These are phyloP conservation scores for Medauroidea extradentata DNA, from an alignment of 1,140 invertebrate genomes.

Conservation along the genomic window DNA sequence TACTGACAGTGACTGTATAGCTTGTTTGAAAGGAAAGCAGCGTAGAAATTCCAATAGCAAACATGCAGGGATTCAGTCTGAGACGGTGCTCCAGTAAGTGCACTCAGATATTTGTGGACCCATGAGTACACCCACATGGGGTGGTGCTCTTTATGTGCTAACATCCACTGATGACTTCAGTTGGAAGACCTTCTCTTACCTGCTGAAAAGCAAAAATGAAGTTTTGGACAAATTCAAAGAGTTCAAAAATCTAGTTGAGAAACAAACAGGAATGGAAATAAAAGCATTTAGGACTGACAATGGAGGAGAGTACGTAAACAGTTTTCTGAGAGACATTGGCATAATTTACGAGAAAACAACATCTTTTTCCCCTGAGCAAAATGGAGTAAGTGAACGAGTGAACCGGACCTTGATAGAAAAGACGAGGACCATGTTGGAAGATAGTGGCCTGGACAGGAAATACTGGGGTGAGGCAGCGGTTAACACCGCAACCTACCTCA, in stretches of 20 bases:
- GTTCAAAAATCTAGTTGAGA: slow-evolving; percentile 28
- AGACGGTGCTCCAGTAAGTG: slow-evolving; percentile 39
- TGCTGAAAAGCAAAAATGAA: slow-evolving; percentile 41
- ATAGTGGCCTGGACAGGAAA: slow-evolving; percentile 10
- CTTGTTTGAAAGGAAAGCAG: slow-evolving; percentile 32
- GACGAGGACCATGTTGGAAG: slow-evolving; percentile 37
- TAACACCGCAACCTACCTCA: too few relatives aligned
- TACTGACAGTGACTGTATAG: slow-evolving; percentile 22
- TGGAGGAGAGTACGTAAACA: slow-evolving; percentile 23
- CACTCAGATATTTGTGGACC: slow-evolving; percentile 44
- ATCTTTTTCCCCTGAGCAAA: slow-evolving; percentile 46
- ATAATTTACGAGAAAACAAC: slow-evolving; percentile 46
- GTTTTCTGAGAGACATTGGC: slow-evolving; percentile 33
- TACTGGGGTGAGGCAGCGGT: too few relatives aligned
- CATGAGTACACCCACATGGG: slow-evolving; percentile 26
- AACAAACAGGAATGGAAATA: slow-evolving; percentile 24
- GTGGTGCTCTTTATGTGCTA: slow-evolving; percentile 39
- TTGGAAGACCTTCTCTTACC: slow-evolving; percentile 32
- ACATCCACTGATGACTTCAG: slow-evolving; percentile 40
- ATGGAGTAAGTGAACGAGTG: slow-evolving; percentile 48
- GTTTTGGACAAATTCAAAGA: slow-evolving; percentile 35
- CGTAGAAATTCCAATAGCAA: slow-evolving; percentile 20
- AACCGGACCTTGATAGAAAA: slow-evolving; percentile 44
- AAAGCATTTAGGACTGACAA: slow-evolving; percentile 41
- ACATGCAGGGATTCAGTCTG: slow-evolving; percentile 24